Percentiles rank a stretch among this genome's conserved stretches.
phyloP scores from a whole-genome alignment of 2,888 invertebrate genomes.

The Digitonthophagus gazella region DNA sequence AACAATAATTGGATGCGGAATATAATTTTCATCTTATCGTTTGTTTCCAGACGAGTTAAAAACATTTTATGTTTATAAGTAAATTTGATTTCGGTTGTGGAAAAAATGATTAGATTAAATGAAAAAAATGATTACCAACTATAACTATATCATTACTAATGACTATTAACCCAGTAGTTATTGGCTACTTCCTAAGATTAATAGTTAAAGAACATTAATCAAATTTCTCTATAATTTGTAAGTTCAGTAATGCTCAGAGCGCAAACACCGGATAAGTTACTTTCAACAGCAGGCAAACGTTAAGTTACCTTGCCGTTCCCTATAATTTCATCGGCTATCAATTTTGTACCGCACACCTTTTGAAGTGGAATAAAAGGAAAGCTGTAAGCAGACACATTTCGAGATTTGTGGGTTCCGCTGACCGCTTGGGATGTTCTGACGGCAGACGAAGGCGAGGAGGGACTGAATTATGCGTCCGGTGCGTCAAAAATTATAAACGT shows the following conservation, averaged over 20 bases:
- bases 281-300: not conserved
- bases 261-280: too few relatives aligned
- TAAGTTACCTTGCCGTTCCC: not conserved
- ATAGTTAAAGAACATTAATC: too few relatives aligned
- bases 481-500: not conserved
- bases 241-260: too few relatives aligned
- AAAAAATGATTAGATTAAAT: not conserved
- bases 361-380: not conserved
- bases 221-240: too few relatives aligned
- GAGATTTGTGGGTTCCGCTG: not conserved
- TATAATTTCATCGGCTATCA: not conserved
- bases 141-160: too few relatives aligned
- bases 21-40: slow-evolving; percentile 27
- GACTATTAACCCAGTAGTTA: too few relatives aligned
- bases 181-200: too few relatives aligned
- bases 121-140: not conserved
- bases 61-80: slow-evolving; percentile 22
- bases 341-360: not conserved
- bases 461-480: not conserved
- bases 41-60: slow-evolving; percentile 22
- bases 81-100: slow-evolving; percentile 13
- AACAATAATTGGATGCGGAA: slow-evolving; percentile 27
- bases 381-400: not conserved
- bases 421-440: not conserved
- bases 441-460: not conserved